Evolutionary conservation across 2,888 invertebrate genomes (phyloP).

Genomic region (Microctonus aethiopoides): DNA sequence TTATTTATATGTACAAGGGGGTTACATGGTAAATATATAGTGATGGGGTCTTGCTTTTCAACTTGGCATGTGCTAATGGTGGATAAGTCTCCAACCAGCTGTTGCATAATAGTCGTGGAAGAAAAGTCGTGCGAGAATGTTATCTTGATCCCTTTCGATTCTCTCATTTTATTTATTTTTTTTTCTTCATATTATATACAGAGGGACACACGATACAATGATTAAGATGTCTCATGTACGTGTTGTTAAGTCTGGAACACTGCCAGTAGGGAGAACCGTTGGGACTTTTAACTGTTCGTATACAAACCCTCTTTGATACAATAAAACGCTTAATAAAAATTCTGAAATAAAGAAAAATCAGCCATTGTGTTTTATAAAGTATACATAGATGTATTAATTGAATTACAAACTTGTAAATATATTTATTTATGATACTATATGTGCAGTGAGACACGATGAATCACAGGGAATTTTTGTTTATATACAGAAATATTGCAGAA

Average conservation of each 20-base stretch:
- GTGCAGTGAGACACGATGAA: background rate
- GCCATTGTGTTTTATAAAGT: background rate
- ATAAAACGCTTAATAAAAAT: background rate
- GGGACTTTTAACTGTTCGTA: background rate
- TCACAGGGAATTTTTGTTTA: background rate
- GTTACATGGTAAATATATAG: background rate
- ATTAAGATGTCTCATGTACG: slow-evolving; percentile 30
- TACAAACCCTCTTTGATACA: background rate
- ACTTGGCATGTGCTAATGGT: slow-evolving; percentile 8
- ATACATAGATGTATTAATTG: too few species aligned
- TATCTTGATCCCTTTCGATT: slow-evolving; percentile 53
- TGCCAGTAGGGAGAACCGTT: background rate
- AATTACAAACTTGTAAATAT: background rate
- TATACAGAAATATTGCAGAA: too few species aligned
- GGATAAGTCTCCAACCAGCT: slow-evolving; percentile 52
- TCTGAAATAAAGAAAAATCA: background rate
- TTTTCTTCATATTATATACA: background rate
- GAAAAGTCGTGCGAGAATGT: slow-evolving; percentile 54
- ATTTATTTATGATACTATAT: too few species aligned
- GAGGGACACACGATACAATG: background rate
- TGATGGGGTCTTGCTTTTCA: background rate
- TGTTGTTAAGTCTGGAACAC: background rate
- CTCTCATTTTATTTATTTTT: background rate
- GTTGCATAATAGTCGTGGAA: slow-evolving; percentile 47
- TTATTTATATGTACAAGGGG: background rate